phyloP scores from a whole-genome alignment of 64 coral and sea anemone genomes.

The Actinia tenebrosa region DNA sequence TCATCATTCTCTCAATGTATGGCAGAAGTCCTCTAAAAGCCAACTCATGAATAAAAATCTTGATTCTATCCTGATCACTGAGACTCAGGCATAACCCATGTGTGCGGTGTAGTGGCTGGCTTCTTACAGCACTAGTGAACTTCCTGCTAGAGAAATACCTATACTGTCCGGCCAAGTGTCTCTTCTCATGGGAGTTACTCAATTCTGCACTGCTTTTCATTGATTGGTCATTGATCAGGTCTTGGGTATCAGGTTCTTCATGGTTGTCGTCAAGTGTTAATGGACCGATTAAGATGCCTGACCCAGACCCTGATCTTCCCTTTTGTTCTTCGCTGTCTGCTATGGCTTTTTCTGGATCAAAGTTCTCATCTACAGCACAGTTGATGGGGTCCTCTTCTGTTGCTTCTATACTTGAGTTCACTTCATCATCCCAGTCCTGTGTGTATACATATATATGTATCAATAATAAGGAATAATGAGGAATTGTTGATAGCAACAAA shows the following conservation, averaged over 20 bases:
- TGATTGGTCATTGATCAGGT: slow-evolving; percentile 23
- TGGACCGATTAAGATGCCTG: slow-evolving; percentile 81
- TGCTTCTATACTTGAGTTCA: slow-evolving; percentile 41
- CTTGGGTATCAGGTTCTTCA: slow-evolving; percentile 32
- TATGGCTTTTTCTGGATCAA: slow-evolving; percentile 82
- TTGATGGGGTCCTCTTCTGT: slow-evolving; percentile 74
- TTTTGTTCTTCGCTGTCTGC: slow-evolving; percentile 45
- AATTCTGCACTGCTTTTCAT: slow-evolving; percentile 23
- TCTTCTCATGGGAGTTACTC: slow-evolving; percentile 42
- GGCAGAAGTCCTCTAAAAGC: slow-evolving; percentile 86
- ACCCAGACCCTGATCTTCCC: slow-evolving; percentile 57
- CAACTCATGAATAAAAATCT: slow-evolving; percentile 98
- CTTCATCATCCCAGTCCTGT: slow-evolving; percentile 76
- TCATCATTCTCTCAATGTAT: slow-evolving; percentile 90
- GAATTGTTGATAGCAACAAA: too few species aligned
- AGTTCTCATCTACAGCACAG: slow-evolving; percentile 94
- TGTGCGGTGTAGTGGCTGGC: slow-evolving; percentile 24
- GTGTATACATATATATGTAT: background rate
- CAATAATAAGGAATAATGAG: background rate
- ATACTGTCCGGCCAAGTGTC: slow-evolving; percentile 86
- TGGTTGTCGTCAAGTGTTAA: slow-evolving; percentile 79
- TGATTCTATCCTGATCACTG: slow-evolving; percentile 99
- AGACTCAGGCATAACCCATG: slow-evolving; percentile 89
- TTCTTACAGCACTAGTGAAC: slow-evolving; percentile 74
- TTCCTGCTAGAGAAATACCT: slow-evolving; percentile 91